Percentiles rank a stretch among this genome's conserved stretches.
Conservation (phyloP, 2,113 vertebrate species). For the Passer domesticus region DNA sequence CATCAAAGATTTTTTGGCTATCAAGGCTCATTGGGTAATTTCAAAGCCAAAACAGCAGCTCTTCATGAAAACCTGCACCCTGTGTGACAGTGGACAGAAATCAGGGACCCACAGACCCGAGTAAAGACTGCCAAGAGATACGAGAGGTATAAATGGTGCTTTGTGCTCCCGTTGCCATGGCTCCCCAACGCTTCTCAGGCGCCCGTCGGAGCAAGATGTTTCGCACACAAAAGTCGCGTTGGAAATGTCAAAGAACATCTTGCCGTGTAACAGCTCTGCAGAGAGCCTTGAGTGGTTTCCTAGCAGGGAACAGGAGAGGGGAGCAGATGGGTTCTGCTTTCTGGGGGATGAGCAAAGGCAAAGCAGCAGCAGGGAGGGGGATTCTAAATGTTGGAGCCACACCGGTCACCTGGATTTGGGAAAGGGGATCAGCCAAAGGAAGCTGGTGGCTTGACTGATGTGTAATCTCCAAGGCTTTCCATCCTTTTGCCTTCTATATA, state of each 20-base stretch:
- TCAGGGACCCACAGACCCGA: background rate
- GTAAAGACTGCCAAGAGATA: background rate
- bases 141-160: background rate
- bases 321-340: conserved; percentile 19
- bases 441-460: fast-evolving
- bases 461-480: background rate
- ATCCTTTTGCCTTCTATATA: background rate
- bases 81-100: fast-evolving
- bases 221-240: conserved; percentile 56
- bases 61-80: background rate
- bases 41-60: background rate
- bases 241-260: conserved; percentile 76
- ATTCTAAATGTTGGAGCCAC: background rate
- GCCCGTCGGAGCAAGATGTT: conserved; percentile 40
- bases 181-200: conserved; percentile 63
- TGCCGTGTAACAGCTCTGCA: background rate
- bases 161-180: conserved; percentile 71
- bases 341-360: conserved; percentile 11
- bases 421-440: background rate
- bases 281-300: background rate
- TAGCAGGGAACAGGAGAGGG: background rate
- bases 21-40: background rate
- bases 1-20: background rate
- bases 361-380: background rate
- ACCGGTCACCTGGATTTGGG: fast-evolving